Evolutionary conservation across 2,888 invertebrate genomes (phyloP).

Genomic region (Drosophila austrosaltans): DNA sequence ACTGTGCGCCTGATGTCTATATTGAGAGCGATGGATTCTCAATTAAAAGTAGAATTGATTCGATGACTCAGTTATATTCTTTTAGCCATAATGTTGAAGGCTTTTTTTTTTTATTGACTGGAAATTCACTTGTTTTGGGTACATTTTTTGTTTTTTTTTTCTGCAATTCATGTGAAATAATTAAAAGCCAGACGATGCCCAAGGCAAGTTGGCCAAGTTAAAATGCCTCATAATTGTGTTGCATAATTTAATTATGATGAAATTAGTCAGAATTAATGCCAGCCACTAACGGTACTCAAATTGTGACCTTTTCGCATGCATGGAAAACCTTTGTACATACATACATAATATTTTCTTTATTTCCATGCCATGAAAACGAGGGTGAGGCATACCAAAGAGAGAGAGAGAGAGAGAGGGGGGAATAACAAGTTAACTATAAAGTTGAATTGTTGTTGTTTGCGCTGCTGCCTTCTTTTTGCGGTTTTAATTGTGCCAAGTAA

Average conservation of each 20-base stretch:
- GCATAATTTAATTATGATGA: slow-evolving; percentile 52
- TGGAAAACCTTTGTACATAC: slow-evolving; percentile 23
- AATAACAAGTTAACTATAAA: slow-evolving; percentile 41
- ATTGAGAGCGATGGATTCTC: neutral
- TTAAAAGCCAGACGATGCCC: slow-evolving; percentile 46
- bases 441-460: slow-evolving; percentile 37
- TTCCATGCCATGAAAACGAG: neutral
- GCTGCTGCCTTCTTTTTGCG: slow-evolving; percentile 46
- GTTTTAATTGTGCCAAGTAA: slow-evolving; percentile 76
- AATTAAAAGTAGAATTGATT: slow-evolving; percentile 5
- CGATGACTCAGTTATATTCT: slow-evolving; percentile 6
- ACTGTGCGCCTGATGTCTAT: neutral
- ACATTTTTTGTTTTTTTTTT: slow-evolving; percentile 29
- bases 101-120: neutral
- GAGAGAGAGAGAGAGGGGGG: slow-evolving; percentile 26
- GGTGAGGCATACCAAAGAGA: neutral
- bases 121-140: slow-evolving; percentile 40
- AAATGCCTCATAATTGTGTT: slow-evolving; percentile 58
- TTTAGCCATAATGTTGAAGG: neutral
- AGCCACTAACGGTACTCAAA: slow-evolving; percentile 36
- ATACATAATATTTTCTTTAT: slow-evolving; percentile 15
- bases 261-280: slow-evolving; percentile 52
- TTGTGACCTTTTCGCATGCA: slow-evolving; percentile 36
- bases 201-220: slow-evolving; percentile 38
- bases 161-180: slow-evolving; percentile 71